phyloP scores from a whole-genome alignment of 1,140 invertebrate species.

The Lucilia cuprina region DNA sequence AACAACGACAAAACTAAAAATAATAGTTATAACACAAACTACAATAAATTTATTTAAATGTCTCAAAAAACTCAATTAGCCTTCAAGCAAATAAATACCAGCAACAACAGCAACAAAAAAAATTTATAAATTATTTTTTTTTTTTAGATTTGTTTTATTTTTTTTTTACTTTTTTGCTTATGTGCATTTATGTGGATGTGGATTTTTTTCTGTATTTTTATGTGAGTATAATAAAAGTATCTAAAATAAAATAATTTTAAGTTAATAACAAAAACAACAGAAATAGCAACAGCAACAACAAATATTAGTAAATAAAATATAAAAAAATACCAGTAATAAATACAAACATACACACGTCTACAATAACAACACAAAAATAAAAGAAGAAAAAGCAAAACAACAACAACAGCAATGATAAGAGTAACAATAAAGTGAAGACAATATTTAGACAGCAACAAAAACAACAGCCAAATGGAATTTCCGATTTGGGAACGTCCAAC shows the following conservation, averaged over 20 bases:
- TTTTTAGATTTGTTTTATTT: too few species aligned
- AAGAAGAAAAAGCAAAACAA: neutral
- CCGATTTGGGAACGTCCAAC: neutral
- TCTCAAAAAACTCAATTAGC: too few species aligned
- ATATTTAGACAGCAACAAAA: neutral
- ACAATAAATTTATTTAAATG: too few species aligned
- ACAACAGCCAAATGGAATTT: slow-evolving; percentile 12
- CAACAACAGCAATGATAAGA: neutral
- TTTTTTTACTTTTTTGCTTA: too few species aligned
- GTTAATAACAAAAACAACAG: neutral
- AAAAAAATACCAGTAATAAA: slow-evolving; percentile 9
- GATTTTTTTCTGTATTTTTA: too few species aligned
- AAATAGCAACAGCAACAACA: neutral
- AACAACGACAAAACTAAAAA: too few species aligned
- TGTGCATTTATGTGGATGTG: too few species aligned
- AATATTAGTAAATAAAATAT: neutral
- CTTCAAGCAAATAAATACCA: too few species aligned
- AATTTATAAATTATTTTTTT: too few species aligned
- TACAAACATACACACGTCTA: neutral
- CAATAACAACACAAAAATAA: neutral
- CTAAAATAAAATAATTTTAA: too few species aligned
- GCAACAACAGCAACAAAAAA: too few species aligned
- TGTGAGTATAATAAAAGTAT: neutral
- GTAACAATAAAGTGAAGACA: neutral
- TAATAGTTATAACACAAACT: too few species aligned